Percentiles rank a stretch among this genome's conserved stretches.
Evolutionary conservation across 1,140 invertebrate genomes (phyloP).

Genomic region (Cydia splendana): DNA sequence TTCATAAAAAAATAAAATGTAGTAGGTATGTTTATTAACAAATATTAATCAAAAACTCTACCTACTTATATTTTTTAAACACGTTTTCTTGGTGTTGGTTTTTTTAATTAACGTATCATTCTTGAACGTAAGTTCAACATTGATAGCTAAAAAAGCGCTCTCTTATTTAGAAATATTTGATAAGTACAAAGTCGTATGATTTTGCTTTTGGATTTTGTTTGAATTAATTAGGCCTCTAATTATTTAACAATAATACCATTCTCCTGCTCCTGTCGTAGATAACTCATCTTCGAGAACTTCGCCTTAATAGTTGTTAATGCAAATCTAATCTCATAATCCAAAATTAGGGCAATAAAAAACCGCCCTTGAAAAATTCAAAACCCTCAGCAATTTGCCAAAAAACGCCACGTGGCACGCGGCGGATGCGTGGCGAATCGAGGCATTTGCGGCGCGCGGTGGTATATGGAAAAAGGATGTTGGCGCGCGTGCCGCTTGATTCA

Average conservation of each 20-base stretch:
- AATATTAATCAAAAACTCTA: too few relatives aligned
- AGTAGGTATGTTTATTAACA: not conserved
- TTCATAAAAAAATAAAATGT: not conserved
- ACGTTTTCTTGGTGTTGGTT: too few relatives aligned
- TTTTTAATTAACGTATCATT: too few relatives aligned
- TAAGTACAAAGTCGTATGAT: too few relatives aligned
- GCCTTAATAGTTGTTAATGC: not conserved
- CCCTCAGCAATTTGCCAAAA: slow-evolving; percentile 29
- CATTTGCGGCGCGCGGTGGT: slow-evolving; percentile 38
- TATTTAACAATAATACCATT: too few relatives aligned
- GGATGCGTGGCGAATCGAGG: slow-evolving; percentile 46
- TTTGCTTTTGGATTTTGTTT: too few relatives aligned
- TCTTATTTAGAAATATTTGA: too few relatives aligned
- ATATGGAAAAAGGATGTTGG: slow-evolving; percentile 52
- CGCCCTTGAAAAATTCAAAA: slow-evolving; percentile 14
- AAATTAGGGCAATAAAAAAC: slow-evolving; percentile 5
- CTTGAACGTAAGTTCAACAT: too few relatives aligned
- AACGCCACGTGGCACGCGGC: not conserved
- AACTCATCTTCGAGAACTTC: not conserved
- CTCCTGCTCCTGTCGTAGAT: too few relatives aligned
- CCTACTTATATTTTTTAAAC: too few relatives aligned
- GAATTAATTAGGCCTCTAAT: too few relatives aligned
- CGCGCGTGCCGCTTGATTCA: slow-evolving; percentile 47
- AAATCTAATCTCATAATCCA: not conserved
- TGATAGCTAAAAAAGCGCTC: too few relatives aligned